A percentile compares a stretch with the other conserved stretches of the same genome.
Evolutionary conservation across 2,113 vertebrate species (phyloP).

Genomic region (Perca fluviatilis): DNA sequence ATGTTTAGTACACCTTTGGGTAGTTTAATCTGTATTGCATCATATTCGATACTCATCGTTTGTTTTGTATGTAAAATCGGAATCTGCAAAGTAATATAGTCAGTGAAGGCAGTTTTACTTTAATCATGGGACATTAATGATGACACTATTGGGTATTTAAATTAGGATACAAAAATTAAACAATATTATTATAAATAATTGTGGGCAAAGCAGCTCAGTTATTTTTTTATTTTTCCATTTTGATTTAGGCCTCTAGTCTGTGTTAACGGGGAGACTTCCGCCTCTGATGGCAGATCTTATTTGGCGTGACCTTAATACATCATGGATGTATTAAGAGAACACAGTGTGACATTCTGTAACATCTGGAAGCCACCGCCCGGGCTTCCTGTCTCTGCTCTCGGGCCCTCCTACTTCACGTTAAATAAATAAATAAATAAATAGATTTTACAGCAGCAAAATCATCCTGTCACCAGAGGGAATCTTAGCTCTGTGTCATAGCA

Average conservation of each 20-base stretch:
- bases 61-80: neutral
- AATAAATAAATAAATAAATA: conserved; percentile 35
- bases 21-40: neutral
- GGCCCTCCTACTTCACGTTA: conserved; percentile 2
- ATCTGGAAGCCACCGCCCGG: conserved; percentile 52
- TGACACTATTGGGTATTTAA: neutral
- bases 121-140: neutral
- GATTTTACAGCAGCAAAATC: conserved; percentile 46
- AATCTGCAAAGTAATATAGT: neutral
- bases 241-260: neutral
- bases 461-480: conserved; percentile 35
- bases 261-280: conserved; percentile 21
- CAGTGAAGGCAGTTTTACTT: neutral
- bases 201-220: neutral
- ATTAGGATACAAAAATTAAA: neutral
- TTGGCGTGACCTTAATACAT: conserved; percentile 26
- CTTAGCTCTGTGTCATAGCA: conserved; percentile 6
- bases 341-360: conserved; percentile 42
- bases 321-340: no score
- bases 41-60: neutral
- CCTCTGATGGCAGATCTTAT: conserved; percentile 32
- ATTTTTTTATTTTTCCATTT: neutral
- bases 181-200: neutral
- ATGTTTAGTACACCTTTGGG: neutral
- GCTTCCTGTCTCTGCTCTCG: conserved; percentile 29